These are phyloP conservation scores for Chionis minor DNA, from an alignment of 2,113 vertebrate genomes.

Conservation along the genomic window DNA sequence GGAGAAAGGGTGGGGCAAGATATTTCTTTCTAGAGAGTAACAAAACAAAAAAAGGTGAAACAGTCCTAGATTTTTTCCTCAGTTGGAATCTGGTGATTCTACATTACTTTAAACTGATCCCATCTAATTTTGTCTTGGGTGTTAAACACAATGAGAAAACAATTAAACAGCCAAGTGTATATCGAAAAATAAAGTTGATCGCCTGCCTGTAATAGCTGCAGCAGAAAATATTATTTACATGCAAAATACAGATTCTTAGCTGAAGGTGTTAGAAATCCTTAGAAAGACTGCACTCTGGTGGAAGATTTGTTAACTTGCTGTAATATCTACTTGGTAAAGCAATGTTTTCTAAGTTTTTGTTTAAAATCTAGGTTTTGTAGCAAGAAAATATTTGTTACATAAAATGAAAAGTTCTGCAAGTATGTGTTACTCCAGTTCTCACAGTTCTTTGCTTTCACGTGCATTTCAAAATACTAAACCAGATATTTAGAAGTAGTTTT, in stretches of 20 bases:
- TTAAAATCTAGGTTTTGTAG: not conserved
- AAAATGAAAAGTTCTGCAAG: not conserved
- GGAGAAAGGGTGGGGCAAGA: not conserved
- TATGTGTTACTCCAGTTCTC: not conserved
- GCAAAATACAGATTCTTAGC: not conserved
- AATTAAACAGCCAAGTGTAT: not conserved
- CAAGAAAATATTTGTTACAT: not conserved
- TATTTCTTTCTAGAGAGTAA: not conserved
- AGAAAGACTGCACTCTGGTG: constrained; percentile 72
- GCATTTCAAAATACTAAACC: constrained; percentile 14
- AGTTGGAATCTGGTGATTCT: not conserved
- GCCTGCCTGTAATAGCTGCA: not conserved
- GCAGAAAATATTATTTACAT: not conserved
- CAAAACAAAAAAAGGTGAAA: not conserved
- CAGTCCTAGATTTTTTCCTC: not conserved
- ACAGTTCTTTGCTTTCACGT: not conserved
- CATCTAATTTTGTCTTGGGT: not conserved
- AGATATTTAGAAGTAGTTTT: not conserved
- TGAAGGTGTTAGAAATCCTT: constrained; percentile 31
- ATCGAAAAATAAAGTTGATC: not conserved
- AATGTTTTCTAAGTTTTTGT: not conserved
- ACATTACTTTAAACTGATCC: not conserved
- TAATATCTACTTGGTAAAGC: not conserved
- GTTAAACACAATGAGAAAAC: not conserved
- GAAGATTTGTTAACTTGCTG: constrained; percentile 49